phyloP scores from a whole-genome alignment of 2,888 invertebrate genomes.

The Tridacna crocea region DNA sequence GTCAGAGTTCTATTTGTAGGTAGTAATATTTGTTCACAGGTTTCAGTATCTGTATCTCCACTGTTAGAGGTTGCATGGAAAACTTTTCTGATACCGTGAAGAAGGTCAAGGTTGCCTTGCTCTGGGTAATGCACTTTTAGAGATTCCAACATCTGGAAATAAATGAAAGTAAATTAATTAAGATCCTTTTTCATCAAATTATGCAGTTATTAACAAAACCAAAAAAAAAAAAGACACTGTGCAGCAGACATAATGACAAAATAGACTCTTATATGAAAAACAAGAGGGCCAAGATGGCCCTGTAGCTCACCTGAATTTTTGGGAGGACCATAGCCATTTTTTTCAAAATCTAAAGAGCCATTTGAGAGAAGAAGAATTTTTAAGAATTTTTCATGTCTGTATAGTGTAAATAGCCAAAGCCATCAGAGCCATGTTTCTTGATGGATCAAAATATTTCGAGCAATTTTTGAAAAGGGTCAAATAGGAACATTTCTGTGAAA shows the following conservation, averaged over 20 bases:
- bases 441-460: too few relatives aligned
- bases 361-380: too few relatives aligned
- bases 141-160: slow-evolving; percentile 49
- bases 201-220: neutral
- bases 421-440: too few relatives aligned
- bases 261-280: neutral
- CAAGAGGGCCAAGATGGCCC: too few relatives aligned
- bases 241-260: neutral
- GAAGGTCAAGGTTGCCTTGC: slow-evolving; percentile 4
- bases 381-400: too few relatives aligned
- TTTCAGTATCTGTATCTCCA: neutral
- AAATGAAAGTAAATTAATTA: neutral
- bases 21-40: neutral
- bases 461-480: too few relatives aligned
- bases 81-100: slow-evolving; percentile 21
- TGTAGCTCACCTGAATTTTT: too few relatives aligned
- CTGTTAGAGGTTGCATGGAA: neutral
- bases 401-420: too few relatives aligned
- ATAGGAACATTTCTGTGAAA: too few relatives aligned
- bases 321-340: neutral
- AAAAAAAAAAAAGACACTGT: neutral
- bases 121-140: slow-evolving; percentile 24
- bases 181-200: neutral
- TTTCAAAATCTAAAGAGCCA: neutral
- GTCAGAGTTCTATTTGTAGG: neutral